Evolutionary conservation across 2,113 vertebrate species (phyloP).

Genomic region (Paralichthys olivaceus): DNA sequence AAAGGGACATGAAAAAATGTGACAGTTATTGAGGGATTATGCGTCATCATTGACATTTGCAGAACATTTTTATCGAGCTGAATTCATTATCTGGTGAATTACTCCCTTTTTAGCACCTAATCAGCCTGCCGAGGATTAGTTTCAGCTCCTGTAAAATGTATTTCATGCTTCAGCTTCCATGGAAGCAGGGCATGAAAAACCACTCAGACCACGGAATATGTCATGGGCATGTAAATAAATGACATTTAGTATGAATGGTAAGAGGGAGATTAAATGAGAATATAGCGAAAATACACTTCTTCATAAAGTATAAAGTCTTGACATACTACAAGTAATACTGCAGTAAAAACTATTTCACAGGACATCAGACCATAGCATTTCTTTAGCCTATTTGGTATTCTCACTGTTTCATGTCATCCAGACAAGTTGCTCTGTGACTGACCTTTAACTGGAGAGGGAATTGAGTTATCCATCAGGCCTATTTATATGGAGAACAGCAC

Average conservation of each 20-base stretch:
- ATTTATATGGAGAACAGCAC: slow-evolving; percentile 71
- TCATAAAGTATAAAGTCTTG: not conserved
- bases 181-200: slow-evolving; percentile 58
- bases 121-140: slow-evolving; percentile 72
- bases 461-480: slow-evolving; percentile 59
- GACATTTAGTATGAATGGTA: slow-evolving; percentile 16
- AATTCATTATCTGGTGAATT: slow-evolving; percentile 80
- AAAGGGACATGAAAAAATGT: slow-evolving; percentile 18
- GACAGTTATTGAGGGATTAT: slow-evolving; percentile 71
- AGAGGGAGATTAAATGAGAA: slow-evolving; percentile 5
- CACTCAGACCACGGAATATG: slow-evolving; percentile 52
- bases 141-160: slow-evolving; percentile 75
- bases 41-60: slow-evolving; percentile 78
- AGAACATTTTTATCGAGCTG: slow-evolving; percentile 71
- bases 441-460: slow-evolving; percentile 75
- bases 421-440: slow-evolving; percentile 61
- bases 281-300: not conserved
- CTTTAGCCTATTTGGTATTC: slow-evolving; percentile 48
- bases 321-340: not conserved
- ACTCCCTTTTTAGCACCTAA: slow-evolving; percentile 78
- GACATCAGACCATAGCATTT: slow-evolving; percentile 1
- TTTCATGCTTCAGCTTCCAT: slow-evolving; percentile 71
- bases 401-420: slow-evolving; percentile 39
- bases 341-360: not conserved
- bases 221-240: slow-evolving; percentile 62